Evolutionary conservation across 2,797 vertebrate genomes (phyloP).

Genomic region (Leptoclinus maculatus): DNA sequence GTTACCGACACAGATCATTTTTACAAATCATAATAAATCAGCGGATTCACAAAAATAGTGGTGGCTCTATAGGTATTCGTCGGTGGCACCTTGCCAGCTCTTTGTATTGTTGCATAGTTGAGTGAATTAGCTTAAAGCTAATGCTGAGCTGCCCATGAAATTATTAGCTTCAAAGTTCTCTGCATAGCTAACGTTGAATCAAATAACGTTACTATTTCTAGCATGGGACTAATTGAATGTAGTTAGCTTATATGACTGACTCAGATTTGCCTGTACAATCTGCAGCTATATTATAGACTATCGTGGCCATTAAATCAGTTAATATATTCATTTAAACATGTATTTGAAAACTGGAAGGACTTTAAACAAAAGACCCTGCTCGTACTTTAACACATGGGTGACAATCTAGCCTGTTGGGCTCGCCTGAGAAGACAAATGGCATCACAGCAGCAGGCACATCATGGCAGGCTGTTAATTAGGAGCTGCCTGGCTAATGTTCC

Average conservation of each 20-base stretch:
- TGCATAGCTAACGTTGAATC: background rate
- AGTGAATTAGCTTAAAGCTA: constrained; percentile 22
- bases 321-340: background rate
- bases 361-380: constrained; percentile 30
- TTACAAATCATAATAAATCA: background rate
- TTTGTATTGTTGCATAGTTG: constrained; percentile 3
- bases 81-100: constrained; percentile 1
- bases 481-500: constrained; percentile 57
- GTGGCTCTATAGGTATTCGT: background rate
- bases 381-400: constrained; percentile 20
- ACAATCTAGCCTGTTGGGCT: constrained; percentile 24
- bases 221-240: background rate
- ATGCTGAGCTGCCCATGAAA: constrained; percentile 10
- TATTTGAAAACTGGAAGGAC: background rate
- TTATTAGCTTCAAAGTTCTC: background rate
- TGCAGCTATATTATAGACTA: background rate
- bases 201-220: background rate
- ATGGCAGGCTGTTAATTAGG: constrained; percentile 58
- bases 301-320: background rate
- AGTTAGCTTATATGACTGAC: background rate
- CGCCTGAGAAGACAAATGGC: constrained; percentile 56
- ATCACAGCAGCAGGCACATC: constrained; percentile 54
- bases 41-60: background rate
- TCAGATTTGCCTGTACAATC: background rate
- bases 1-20: background rate